Base-by-base conservation (phyloP, 1,140 invertebrate species). In the Leguminivora glycinivorella region DNA sequence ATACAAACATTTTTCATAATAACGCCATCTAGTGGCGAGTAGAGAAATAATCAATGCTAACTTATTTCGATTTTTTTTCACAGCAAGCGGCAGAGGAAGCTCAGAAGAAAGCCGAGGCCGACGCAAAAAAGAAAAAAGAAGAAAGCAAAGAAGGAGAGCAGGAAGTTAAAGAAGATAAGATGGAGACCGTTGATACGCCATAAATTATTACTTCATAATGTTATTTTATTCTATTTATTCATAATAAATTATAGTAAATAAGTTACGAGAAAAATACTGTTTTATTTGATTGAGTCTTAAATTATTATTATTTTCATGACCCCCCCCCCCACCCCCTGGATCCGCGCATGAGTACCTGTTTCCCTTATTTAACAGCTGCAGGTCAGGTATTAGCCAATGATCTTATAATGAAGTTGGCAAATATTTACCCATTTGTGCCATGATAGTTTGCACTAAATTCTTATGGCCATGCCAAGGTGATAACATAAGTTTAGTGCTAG, bases 61-160 rank as follows among this genome's bases (percentile, higher is more conserved):
- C 14, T n/a, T 66, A 12, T 60, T 56, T 70, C 10, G 12, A 58
- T 3, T 58, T 47, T 71, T 69, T 29, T 70, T 71, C 70, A 38
- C 66, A 75, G 73, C 70, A 73, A n/a, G 56, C 70, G 3, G 56
- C 72, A 70, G 29, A 72, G 34, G 47, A 71, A 68, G 47, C 25
- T 4, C 69, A 43, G 67, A 67, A 70, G 63, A 52, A 66, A 40
- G 38, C n/a, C 1, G 52, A 72, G 31, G 67, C 47, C 3, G 69
- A 73, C 19, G 63, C 63, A 4, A 31, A 14, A 40, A 19, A 19
- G 17, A 17, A 67, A 24, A 14, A 70, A 43, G 22, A 63, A 43
- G 24, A 26, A 29, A 63, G 19, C 24, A 29, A 26, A 63, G 69
- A 70, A 17, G 38, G n/a, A 66, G n/a, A 40, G 7, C 7, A 47